These are phyloP conservation scores for Listronotus oregonensis DNA, from an alignment of 1,140 invertebrate species.

Conservation along the genomic window DNA sequence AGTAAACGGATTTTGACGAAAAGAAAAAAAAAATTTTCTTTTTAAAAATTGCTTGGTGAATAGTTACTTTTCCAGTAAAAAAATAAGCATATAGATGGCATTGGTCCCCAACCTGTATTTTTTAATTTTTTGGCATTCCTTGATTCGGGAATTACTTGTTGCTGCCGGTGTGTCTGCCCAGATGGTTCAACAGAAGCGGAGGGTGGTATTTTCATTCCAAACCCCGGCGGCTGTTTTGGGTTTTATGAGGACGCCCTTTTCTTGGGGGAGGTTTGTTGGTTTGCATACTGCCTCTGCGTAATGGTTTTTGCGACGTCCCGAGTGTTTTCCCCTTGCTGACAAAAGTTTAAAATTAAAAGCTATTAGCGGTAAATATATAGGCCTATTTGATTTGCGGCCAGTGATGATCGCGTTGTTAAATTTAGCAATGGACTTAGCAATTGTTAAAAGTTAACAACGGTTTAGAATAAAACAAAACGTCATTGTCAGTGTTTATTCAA, in stretches of 20 bases:
- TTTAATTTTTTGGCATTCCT: conserved; percentile 6
- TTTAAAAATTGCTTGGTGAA: too few relatives aligned
- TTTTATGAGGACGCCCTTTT: conserved; percentile 84
- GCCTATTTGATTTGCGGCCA: too few relatives aligned
- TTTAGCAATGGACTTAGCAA: too few relatives aligned
- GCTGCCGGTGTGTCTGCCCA: conserved; percentile 41
- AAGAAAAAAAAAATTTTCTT: too few relatives aligned
- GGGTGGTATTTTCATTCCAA: conserved; percentile 70
- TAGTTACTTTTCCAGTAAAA: too few relatives aligned
- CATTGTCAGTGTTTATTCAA: too few relatives aligned
- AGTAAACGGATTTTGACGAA: too few relatives aligned
- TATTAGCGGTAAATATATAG: too few relatives aligned
- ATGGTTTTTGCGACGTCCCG: conserved; percentile 54
- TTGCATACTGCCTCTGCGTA: conserved; percentile 67
- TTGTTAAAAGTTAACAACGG: too few relatives aligned
- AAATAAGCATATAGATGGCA: too few relatives aligned
- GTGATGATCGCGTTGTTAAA: too few relatives aligned
- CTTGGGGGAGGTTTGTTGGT: conserved; percentile 79
- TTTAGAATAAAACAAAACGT: too few relatives aligned
- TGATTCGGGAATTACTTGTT: conserved; percentile 28
- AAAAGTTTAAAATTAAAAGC: background rate
- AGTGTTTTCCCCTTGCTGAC: conserved; percentile 35
- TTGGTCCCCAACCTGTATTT: conserved; percentile 29
- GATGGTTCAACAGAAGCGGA: conserved; percentile 79
- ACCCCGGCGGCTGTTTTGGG: conserved; percentile 58